Evolutionary conservation across 2,113 vertebrate species (phyloP).

Genomic region (Platichthys flesus): DNA sequence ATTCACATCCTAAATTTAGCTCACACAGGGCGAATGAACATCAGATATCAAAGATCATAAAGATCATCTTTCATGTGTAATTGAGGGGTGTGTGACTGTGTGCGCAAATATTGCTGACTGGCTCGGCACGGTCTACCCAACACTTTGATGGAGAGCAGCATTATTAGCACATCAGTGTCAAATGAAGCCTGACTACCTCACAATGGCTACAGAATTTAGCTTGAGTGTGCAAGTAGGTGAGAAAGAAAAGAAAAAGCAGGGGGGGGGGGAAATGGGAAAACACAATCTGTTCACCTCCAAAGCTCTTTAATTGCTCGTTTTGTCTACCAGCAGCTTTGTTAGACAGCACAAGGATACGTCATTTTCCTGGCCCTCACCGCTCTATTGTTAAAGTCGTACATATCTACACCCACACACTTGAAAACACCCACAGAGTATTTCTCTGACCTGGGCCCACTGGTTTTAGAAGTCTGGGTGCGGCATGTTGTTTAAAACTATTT

Average conservation of each 20-base stretch:
- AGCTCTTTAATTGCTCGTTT: constrained; percentile 27
- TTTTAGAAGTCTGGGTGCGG: constrained; percentile 38
- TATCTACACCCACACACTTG: constrained; percentile 30
- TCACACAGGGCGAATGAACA: not conserved
- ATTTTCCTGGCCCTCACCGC: constrained; percentile 24
- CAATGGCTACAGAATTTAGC: constrained; percentile 1
- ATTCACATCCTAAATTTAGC: not conserved
- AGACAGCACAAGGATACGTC: not conserved
- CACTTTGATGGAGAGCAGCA: constrained; percentile 24
- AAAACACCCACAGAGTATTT: constrained; percentile 22
- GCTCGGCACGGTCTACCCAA: constrained; percentile 12
- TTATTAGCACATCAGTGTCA: constrained; percentile 5
- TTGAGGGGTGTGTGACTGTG: not conserved
- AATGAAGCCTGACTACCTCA: constrained; percentile 39
- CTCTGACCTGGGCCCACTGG: constrained; percentile 39
- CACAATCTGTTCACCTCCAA: constrained; percentile 15
- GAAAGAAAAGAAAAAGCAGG: not conserved
- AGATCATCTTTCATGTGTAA: not conserved
- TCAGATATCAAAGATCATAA: not conserved
- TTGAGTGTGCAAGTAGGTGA: not conserved
- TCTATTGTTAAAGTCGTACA: constrained; percentile 30
- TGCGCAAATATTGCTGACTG: constrained; percentile 20
- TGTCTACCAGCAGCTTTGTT: constrained; percentile 20
- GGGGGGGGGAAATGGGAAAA: not conserved
- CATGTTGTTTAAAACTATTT: constrained; percentile 5